Evolutionary conservation across 2,797 vertebrate genomes (phyloP).

Genomic region (Myripristis jacobus): DNA sequence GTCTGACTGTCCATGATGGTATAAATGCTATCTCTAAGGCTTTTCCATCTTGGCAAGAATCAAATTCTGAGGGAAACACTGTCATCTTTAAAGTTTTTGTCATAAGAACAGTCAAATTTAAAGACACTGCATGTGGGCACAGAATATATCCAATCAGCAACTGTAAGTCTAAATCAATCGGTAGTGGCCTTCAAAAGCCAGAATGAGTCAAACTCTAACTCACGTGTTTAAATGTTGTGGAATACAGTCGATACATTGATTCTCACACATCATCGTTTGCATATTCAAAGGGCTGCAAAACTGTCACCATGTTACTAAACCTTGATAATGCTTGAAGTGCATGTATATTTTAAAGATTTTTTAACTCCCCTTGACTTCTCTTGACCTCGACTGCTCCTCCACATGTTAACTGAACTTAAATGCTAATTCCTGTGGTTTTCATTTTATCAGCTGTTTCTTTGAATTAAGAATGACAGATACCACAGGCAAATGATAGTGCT

Average conservation of each 20-base stretch:
- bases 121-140: no score
- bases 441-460: constrained; percentile 7
- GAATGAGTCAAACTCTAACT: no score
- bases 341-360: constrained; percentile 9
- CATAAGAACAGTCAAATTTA: no score
- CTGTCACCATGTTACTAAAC: constrained; percentile 23
- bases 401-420: constrained; percentile 20
- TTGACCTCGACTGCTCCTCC: no score
- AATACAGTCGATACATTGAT: constrained; percentile 23
- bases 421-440: neutral
- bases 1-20: no score
- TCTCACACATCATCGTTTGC: constrained; percentile 25
- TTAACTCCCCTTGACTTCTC: neutral
- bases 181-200: neutral
- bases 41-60: no score
- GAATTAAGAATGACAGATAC: neutral
- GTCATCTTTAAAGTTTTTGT: no score
- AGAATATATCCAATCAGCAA: no score
- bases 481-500: neutral
- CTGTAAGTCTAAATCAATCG: constrained; percentile 10
- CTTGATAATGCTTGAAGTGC: constrained; percentile 5
- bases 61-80: no score
- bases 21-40: no score
- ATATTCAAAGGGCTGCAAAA: constrained; percentile 54
- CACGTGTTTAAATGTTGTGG: constrained; percentile 32